A percentile compares a stretch with the other conserved stretches of the same genome.
Conservation (phyloP, 2,888 invertebrate genomes). For the Alcis repandata region DNA sequence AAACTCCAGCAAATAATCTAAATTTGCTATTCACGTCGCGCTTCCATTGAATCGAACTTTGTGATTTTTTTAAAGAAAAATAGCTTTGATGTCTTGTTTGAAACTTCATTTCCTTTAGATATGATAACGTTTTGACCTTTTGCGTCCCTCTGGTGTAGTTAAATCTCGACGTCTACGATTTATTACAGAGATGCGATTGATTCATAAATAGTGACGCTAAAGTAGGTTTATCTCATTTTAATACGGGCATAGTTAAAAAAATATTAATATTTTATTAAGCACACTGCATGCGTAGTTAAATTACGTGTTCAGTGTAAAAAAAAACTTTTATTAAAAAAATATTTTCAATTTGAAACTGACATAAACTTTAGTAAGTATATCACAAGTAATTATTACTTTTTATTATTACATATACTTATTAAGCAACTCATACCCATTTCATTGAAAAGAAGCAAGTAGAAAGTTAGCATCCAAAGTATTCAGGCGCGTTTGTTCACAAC, state of each 20-base stretch:
- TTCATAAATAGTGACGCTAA: no score
- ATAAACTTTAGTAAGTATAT: no score
- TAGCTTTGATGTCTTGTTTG: background rate
- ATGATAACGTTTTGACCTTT: slow-evolving; percentile 9
- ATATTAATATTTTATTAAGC: no score
- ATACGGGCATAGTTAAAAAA: no score
- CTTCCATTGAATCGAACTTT: slow-evolving; percentile 19
- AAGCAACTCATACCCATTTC: no score
- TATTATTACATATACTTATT: no score
- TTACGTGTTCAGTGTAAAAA: no score
- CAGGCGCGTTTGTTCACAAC: background rate
- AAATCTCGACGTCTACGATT: background rate
- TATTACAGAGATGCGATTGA: background rate
- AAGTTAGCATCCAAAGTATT: slow-evolving; percentile 4
- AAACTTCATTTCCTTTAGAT: slow-evolving; percentile 1
- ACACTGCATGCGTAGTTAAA: no score
- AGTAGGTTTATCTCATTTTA: background rate
- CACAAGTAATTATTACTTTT: no score
- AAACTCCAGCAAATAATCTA: slow-evolving; percentile 24
- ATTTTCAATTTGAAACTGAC: no score
- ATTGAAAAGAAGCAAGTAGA: background rate
- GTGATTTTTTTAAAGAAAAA: slow-evolving; percentile 1
- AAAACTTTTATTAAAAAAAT: no score
- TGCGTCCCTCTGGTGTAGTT: slow-evolving; percentile 4
- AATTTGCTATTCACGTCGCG: slow-evolving; percentile 27